A percentile compares a stretch with the other conserved stretches of the same genome.
Evolutionary conservation across 2,113 vertebrate genomes (phyloP).

Genomic region (Xerus inauris): DNA sequence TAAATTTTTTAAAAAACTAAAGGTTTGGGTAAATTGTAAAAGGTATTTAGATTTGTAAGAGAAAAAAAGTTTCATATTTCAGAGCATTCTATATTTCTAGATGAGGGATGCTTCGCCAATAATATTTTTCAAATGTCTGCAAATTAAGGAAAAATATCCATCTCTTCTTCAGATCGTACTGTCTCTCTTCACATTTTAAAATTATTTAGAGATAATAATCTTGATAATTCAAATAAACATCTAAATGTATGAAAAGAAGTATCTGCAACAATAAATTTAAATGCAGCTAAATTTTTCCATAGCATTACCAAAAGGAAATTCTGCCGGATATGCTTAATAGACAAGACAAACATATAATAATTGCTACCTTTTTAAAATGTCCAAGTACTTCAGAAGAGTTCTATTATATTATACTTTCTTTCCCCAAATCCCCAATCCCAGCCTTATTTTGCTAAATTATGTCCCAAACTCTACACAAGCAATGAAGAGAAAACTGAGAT

Average conservation of each 20-base stretch:
- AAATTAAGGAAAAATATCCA: not conserved
- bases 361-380: not conserved
- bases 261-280: not conserved
- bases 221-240: not conserved
- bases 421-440: not conserved
- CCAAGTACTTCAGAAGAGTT: not conserved
- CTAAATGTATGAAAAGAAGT: constrained; percentile 26
- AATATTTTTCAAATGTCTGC: not conserved
- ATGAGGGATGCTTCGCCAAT: not conserved
- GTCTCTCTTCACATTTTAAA: not conserved
- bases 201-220: not conserved
- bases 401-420: not conserved
- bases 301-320: not conserved
- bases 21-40: no score
- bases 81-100: not conserved
- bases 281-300: not conserved
- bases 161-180: constrained; percentile 62
- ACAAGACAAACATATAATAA: not conserved
- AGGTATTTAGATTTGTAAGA: no score
- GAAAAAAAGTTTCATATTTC: not conserved
- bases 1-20: no score
- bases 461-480: not conserved
- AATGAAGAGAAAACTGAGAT: not conserved
- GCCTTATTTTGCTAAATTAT: not conserved
- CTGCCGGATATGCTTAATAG: not conserved